Percentiles rank a stretch among this genome's conserved stretches.
Conservation (phyloP, 2,797 vertebrate genomes). For the Scarus forsteni region DNA sequence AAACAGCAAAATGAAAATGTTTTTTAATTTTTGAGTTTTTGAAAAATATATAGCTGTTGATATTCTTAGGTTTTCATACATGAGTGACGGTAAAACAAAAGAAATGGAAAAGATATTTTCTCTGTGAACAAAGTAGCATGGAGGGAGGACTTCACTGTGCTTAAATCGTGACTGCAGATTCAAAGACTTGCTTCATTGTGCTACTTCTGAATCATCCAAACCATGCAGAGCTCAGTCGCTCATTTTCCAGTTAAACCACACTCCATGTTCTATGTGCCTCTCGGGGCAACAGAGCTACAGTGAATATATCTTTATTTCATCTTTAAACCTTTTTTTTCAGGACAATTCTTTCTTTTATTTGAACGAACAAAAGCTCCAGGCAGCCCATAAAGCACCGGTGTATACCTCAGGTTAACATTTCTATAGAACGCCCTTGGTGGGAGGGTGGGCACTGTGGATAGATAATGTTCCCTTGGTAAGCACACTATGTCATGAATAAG, state of each 20-base stretch:
- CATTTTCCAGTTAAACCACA: neutral
- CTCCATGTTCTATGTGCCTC: neutral
- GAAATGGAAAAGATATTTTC: too few species aligned
- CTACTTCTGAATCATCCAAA: neutral
- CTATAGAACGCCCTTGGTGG: constrained; percentile 59
- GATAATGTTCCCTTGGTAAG: constrained; percentile 60
- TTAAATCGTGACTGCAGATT: too few species aligned
- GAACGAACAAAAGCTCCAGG: constrained; percentile 13
- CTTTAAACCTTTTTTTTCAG: neutral
- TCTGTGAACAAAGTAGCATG: too few species aligned
- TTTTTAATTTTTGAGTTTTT: too few species aligned
- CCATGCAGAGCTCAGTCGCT: neutral
- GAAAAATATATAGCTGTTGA: too few species aligned
- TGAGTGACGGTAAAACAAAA: too few species aligned
- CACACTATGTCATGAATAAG: constrained; percentile 73
- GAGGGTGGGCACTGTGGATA: constrained; percentile 31
- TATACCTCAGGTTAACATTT: constrained; percentile 43
- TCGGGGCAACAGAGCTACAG: neutral
- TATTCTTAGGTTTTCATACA: too few species aligned
- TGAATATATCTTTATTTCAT: constrained; percentile 6
- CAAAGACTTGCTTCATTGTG: constrained; percentile 1
- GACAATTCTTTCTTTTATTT: constrained; percentile 28
- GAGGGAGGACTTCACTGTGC: too few species aligned
- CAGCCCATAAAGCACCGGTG: constrained; percentile 5
- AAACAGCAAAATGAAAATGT: too few species aligned